Evolutionary conservation across 92 coral and sea anemone species (phyloP), one percentile per base, ranked within the genome.

Genomic region (Umimayanthus chanpuru): DNA sequence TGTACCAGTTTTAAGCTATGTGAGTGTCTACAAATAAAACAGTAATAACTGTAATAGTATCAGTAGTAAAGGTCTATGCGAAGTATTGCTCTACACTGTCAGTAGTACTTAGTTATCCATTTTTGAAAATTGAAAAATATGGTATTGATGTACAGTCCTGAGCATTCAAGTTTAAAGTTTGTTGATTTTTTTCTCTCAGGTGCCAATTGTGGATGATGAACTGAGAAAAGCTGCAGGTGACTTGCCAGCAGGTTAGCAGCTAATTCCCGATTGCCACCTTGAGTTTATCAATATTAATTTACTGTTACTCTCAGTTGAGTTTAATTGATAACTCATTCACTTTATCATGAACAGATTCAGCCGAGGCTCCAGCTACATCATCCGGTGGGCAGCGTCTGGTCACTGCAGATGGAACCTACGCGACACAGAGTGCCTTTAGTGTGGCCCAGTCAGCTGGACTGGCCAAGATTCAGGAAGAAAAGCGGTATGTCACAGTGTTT

Each of bases 351-450:
- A 6, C 71, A 92, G 94, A 75, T 30, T 77, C 92, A 23, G 88
- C 90, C 50, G 93, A 92, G 66, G 93, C 92, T 20, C 91, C 94
- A 39, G 86, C 94, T 1, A 64, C 93, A 2, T 81, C 86, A 21
- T 41, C 88, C 0, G 96, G 92, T 43, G 93, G 96, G 12, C 94
- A 95, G 91, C 89, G 96, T 77, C 93, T 96, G 55, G 98, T 97
- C 81, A 97, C 99, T n/a, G 99, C 99, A 15, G 99, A 97, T 88
- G 99, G 99, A 4, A 97, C 99, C 7, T 97, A 97, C 55, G 99
- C 99, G 25, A 95, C 99, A 15, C 98, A 97, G 89, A 97, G 99
- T 86, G 98, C 98, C 16, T 93, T 95, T 86, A 91, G 93, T 79
- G 93, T 94, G 28, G 96, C 98, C 41, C 98, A 96, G 65, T 87